phyloP scores from a whole-genome alignment of 2,113 vertebrate genomes.

The Phoenicopterus ruber region DNA sequence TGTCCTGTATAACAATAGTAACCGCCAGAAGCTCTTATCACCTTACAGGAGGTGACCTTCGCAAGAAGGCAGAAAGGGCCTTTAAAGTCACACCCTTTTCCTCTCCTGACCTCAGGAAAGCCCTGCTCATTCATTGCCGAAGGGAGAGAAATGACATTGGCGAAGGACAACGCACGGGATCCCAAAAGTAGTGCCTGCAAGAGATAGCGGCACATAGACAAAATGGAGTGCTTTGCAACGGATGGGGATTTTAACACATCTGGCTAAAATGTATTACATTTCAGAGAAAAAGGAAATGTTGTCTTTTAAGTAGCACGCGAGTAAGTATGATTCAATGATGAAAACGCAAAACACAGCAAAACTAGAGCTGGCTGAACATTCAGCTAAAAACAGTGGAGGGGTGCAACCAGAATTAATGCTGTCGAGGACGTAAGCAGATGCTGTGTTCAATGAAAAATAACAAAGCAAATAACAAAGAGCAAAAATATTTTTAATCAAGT shows the following conservation, averaged over 20 bases:
- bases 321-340: neutral
- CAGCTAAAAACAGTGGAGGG: neutral
- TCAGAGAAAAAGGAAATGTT: neutral
- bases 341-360: neutral
- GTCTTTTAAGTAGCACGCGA: neutral
- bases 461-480: neutral
- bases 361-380: neutral
- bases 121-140: neutral
- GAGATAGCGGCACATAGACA: neutral
- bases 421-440: neutral
- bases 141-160: neutral
- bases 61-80: neutral
- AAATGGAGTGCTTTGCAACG: neutral
- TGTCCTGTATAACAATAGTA: neutral
- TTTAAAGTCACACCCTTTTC: neutral
- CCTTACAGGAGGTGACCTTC: neutral
- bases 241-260: neutral
- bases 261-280: neutral
- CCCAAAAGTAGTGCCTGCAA: neutral
- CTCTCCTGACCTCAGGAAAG: slow-evolving; percentile 16
- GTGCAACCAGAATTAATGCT: neutral
- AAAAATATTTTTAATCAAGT: neutral
- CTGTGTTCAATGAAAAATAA: neutral
- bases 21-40: neutral
- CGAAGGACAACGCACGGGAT: rapidly evolving